Base-by-base conservation (phyloP, 2,888 invertebrate genomes). In the Epiblema foenella region DNA sequence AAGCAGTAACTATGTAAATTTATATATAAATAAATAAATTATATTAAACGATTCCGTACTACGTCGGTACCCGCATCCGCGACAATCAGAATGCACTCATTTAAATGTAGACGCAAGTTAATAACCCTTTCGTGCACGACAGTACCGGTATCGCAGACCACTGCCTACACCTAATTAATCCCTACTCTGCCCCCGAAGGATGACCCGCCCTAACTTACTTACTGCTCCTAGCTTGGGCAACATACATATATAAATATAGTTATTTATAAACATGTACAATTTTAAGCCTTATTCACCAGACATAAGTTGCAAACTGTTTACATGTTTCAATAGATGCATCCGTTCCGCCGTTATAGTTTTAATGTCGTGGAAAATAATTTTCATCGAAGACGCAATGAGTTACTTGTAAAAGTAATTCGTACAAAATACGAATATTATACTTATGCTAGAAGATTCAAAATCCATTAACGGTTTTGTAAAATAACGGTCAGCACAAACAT, bases 131-230 rank as follows among this genome's bases (percentile, higher is more conserved):
- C 80, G 75, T 67, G 0, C 29, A 1, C 76, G 76, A 18, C 24
- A 76, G 83, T 89, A 86, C 84, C 81, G 81, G 81, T 79, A 80
- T 77, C 81, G 78, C 68, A 84, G 89, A 86, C 90, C 89, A 90
- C 85, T 84, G 81, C 83, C 83, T 80, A 81, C 87, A 86, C 87
- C 88, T 90, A 91, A 92, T 93, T 90, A 92, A 91, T 90, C 89
- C 88, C 72, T 85, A 85, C 87, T 82, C 82, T 80, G 82, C 81
- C 83, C 84, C 84, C 81, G 76, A 77, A 81, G 87, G 88, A 89
- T 91, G 91, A 91, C 91, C 91, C 86, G 76, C 76, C 82, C 82
- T 86, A 85, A 88, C 83, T 85, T 81, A 78, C 73, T 77, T 81
- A 74, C 75, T 79, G 74, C 77, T 81, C 17, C 18, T 17, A 18